phyloP scores from a whole-genome alignment of 2,888 invertebrate species.

The Oligia fasciuncula region DNA sequence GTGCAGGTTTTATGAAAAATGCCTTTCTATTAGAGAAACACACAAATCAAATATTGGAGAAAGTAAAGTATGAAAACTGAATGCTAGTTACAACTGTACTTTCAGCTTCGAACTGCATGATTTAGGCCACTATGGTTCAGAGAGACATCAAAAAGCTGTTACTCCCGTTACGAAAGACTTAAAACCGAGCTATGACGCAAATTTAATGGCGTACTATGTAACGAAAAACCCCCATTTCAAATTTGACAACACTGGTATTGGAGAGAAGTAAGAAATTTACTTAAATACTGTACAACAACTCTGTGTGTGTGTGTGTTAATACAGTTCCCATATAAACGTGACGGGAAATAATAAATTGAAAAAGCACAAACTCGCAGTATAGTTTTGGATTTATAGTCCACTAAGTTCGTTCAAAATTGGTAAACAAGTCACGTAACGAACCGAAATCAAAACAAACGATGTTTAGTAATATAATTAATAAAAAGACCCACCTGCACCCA shows the following conservation, averaged over 20 bases:
- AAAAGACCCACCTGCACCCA: conserved; percentile 75
- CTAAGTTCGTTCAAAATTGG: background rate
- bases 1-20: background rate
- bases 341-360: background rate
- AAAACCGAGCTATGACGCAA: conserved; percentile 35
- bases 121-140: conserved; percentile 4
- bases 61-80: background rate
- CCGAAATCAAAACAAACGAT: background rate
- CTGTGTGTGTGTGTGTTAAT: no score
- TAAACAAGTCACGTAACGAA: background rate
- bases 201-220: conserved; percentile 1
- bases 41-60: background rate
- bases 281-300: background rate
- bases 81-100: background rate
- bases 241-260: background rate
- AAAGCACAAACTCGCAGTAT: background rate
- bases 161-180: conserved; percentile 29
- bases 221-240: conserved; percentile 1
- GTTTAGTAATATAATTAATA: background rate
- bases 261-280: background rate
- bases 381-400: background rate
- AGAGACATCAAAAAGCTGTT: conserved; percentile 28
- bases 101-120: background rate
- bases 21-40: background rate
- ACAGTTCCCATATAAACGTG: background rate